phyloP scores from a whole-genome alignment of 2,797 vertebrate genomes.

The Argentina silus region DNA sequence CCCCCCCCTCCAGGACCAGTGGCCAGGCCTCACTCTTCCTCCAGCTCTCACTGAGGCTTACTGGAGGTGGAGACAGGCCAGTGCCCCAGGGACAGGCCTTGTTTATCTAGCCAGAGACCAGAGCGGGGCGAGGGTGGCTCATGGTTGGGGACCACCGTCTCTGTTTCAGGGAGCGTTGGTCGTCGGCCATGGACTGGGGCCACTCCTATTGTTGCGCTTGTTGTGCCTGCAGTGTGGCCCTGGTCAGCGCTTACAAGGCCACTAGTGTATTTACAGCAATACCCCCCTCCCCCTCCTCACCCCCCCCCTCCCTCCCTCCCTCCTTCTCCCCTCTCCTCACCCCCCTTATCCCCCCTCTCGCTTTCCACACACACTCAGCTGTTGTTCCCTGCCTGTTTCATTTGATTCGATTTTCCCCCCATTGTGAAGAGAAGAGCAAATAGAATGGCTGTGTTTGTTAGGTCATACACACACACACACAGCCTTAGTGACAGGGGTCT shows the following conservation, averaged over 20 bases:
- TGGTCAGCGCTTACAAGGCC: conserved; percentile 57
- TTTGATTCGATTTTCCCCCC: conserved; percentile 63
- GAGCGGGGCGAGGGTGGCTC: background rate
- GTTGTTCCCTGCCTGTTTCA: conserved; percentile 61
- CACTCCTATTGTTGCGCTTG: conserved; percentile 18
- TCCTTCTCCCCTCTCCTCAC: background rate
- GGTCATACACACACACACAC: conserved; percentile 11
- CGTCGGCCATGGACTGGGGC: conserved; percentile 42
- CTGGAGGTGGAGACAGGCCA: conserved; percentile 16
- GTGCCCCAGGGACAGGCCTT: background rate
- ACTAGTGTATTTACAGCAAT: conserved; percentile 55
- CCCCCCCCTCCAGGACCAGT: conserved; percentile 8
- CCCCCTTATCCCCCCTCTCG: background rate
- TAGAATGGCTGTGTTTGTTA: conserved; percentile 56
- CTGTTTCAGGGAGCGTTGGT: background rate
- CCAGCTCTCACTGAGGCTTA: conserved; percentile 17
- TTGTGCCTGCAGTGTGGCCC: conserved; percentile 8
- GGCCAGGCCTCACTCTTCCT: conserved; percentile 5
- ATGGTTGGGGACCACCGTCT: conserved; percentile 3
- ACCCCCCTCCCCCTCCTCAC: conserved; percentile 18
- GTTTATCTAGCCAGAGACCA: background rate
- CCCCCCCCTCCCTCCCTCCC: background rate
- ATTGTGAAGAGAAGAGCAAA: conserved; percentile 63
- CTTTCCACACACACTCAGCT: conserved; percentile 59
- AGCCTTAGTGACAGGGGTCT: background rate